Percentiles rank a stretch among this genome's conserved stretches.
These are phyloP conservation scores for Zaprionus gabonicus DNA, from an alignment of 1,140 invertebrate species.

Conservation along the genomic window DNA sequence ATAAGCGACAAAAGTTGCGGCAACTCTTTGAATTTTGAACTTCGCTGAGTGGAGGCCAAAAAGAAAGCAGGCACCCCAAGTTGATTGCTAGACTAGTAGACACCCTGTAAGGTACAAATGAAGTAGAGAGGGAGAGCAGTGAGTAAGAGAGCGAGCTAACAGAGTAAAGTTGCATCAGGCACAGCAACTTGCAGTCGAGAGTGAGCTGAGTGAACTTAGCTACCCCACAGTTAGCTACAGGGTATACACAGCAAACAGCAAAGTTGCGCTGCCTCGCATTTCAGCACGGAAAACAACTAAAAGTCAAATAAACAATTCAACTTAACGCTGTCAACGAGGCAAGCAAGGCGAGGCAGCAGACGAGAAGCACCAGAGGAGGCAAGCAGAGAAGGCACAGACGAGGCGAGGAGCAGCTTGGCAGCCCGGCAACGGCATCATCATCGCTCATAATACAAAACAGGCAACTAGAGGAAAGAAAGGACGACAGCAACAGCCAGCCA, in stretches of 20 bases:
- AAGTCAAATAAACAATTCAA: slow-evolving; percentile 83
- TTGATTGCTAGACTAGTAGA: not conserved
- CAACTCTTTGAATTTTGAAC: slow-evolving; percentile 39
- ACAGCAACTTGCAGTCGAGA: too few relatives aligned
- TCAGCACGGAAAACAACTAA: slow-evolving; percentile 77
- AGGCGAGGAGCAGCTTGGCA: slow-evolving; percentile 6
- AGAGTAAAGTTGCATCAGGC: too few relatives aligned
- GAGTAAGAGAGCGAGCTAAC: not conserved
- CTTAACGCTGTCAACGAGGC: slow-evolving; percentile 74
- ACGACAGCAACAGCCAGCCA: slow-evolving; percentile 19
- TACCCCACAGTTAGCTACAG: slow-evolving; percentile 28
- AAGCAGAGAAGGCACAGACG: slow-evolving; percentile 4
- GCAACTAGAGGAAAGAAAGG: slow-evolving; percentile 8
- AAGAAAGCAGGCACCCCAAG: not conserved
- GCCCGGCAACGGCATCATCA: slow-evolving; percentile 63
- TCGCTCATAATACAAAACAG: slow-evolving; percentile 71
- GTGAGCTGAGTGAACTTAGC: not conserved
- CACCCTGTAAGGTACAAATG: not conserved
- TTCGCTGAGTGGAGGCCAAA: slow-evolving; percentile 13
- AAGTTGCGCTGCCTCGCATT: slow-evolving; percentile 59
- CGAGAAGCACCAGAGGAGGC: not conserved
- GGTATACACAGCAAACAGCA: slow-evolving; percentile 52
- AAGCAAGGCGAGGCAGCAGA: slow-evolving; percentile 8
- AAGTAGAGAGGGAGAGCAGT: not conserved
- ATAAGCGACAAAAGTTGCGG: slow-evolving; percentile 18